Base-by-base conservation (phyloP, 2,888 invertebrate genomes). In the Netelia fuscicornis region DNA sequence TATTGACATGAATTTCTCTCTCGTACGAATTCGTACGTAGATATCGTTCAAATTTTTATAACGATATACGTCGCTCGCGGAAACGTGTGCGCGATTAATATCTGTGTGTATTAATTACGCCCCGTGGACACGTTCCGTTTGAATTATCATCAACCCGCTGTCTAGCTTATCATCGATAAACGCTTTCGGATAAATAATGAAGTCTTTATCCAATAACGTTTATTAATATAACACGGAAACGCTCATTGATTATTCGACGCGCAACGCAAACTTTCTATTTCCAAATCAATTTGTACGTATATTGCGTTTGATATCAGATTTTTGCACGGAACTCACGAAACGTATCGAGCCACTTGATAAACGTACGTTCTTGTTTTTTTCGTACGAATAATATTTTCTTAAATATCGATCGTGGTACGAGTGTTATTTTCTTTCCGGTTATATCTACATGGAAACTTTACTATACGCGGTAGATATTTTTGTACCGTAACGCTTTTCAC, bases 401-500 rank as follows among this genome's bases (percentile, higher is more conserved):
- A 58, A 20, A 20, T 58, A 17, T 56, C 20, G 20, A n/a, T 2
- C 13, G 10, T 13, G 10, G 10, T 11, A 1, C 17, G 56, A 56
- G 9, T 23, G 1, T 20, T 20, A 17, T 20, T 20, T 23, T 17
- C 20, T 58, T 9, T 23, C 58, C 6, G 17, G n/a, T 20, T 58
- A 3, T 58, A 6, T 11, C 20, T 25, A 23, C 23, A 20, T 37
- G 11, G 23, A 20, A 25, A 20, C 60, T 60, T 60, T 60, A 23
- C 23, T 10, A n/a, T 23, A 13, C 48, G 48, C 48, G 48, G 48
- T 30, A 64, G 37, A 30, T 64, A 25, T 37, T 64, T 37, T 37
- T 37, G 62, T 64, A 64, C 37, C 37, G n/a, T n/a, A 6, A 37
- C 11, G 30, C 37, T 64, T 64, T 64, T 37, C n/a, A 37, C 37